Percentiles rank a stretch among this genome's conserved stretches.
Evolutionary conservation across 1,140 invertebrate species (phyloP).

Genomic region (Sminthurides bifidus): DNA sequence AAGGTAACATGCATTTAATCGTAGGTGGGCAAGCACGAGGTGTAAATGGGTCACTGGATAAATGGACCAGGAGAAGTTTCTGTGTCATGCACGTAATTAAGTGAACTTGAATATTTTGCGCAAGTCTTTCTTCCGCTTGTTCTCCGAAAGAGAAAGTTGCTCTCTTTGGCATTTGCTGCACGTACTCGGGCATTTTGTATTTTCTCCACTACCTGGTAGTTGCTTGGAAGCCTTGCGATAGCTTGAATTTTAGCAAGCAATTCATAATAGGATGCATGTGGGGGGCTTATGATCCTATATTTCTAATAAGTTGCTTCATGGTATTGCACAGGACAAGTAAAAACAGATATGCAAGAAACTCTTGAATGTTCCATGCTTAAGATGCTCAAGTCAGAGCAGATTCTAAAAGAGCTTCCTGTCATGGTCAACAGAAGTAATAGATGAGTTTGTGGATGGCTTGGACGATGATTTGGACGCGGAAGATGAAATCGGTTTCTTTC

Average conservation of each 20-base stretch:
- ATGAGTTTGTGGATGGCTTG: conserved; percentile 14
- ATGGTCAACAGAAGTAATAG: conserved; percentile 17
- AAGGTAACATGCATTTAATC: too few species aligned
- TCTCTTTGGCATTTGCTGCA: too few species aligned
- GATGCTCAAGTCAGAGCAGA: conserved; percentile 14
- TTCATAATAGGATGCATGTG: not conserved
- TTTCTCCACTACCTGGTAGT: too few species aligned
- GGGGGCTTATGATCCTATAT: not conserved
- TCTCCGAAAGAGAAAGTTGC: too few species aligned
- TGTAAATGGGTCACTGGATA: too few species aligned
- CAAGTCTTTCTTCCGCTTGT: too few species aligned
- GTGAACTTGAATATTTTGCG: too few species aligned
- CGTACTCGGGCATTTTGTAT: not conserved
- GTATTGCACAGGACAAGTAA: conserved; percentile 2
- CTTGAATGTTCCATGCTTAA: conserved; percentile 14
- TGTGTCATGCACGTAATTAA: too few species aligned
- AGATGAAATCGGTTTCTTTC: not conserved
- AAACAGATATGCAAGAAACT: conserved; percentile 7
- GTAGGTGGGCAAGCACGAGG: too few species aligned
- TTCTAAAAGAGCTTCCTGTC: conserved; percentile 6
- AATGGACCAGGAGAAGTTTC: too few species aligned
- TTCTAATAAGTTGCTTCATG: not conserved
- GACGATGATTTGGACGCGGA: conserved; percentile 9
- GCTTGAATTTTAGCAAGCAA: conserved; percentile 3
- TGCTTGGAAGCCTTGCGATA: too few species aligned